phyloP scores from a whole-genome alignment of 2,888 invertebrate species.

The Stenolophus ochropezus region DNA sequence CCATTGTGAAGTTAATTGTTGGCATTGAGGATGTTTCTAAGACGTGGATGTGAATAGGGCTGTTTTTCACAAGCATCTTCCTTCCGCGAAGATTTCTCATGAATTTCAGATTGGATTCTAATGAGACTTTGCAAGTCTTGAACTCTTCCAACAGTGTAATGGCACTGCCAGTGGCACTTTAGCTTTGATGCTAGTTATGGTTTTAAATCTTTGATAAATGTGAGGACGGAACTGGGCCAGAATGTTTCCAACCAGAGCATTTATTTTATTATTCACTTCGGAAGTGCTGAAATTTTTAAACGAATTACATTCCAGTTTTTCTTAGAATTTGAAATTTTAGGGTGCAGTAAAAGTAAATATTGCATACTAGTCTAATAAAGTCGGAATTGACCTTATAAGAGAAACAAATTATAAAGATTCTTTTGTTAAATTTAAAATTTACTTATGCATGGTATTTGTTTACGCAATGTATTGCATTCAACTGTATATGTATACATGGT shows the following conservation, averaged over 20 bases:
- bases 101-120: conserved; percentile 42
- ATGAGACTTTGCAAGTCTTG: conserved; percentile 47
- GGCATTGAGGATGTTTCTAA: background rate
- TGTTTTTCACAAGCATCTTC: conserved; percentile 21
- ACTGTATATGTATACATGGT: background rate
- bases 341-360: too few species aligned
- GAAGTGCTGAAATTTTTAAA: background rate
- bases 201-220: conserved; percentile 38
- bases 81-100: conserved; percentile 37
- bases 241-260: background rate
- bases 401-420: too few species aligned
- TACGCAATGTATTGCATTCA: too few species aligned
- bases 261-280: background rate
- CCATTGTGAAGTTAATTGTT: background rate
- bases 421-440: too few species aligned
- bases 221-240: background rate
- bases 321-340: too few species aligned
- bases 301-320: background rate
- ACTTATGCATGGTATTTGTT: background rate
- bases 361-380: too few species aligned
- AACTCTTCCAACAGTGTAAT: conserved; percentile 1
- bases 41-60: conserved; percentile 10
- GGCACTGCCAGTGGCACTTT: too few species aligned
- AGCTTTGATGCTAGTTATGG: background rate
- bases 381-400: too few species aligned